These are phyloP conservation scores for Heliconius ethilla DNA, from an alignment of 2,888 invertebrate species.

Conservation along the genomic window DNA sequence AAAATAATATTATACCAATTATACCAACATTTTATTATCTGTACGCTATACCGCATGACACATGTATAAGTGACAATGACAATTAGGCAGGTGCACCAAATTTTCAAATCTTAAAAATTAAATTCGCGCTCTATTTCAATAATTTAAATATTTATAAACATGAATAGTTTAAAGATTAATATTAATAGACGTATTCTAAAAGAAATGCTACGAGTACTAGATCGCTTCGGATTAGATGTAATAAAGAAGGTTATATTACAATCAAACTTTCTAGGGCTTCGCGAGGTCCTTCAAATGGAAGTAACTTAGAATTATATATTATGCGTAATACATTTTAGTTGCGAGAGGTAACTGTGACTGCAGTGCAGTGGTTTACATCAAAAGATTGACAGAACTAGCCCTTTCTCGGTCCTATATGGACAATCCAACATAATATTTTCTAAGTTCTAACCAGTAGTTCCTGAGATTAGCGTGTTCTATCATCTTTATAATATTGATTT, in stretches of 20 bases:
- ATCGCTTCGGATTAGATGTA: not conserved
- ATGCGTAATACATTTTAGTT: not conserved
- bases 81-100: not conserved
- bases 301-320: not conserved
- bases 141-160: slow-evolving; percentile 2
- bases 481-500: not conserved
- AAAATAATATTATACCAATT: not conserved
- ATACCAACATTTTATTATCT: not conserved
- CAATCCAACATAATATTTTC: not conserved
- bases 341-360: not conserved
- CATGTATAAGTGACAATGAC: not conserved
- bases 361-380: not conserved
- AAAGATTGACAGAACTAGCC: not conserved
- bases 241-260: not conserved
- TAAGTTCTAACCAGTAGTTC: not conserved
- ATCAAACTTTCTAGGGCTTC: not conserved
- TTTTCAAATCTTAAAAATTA: not conserved
- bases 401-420: not conserved
- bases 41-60: not conserved
- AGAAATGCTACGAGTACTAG: not conserved
- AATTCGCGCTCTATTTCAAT: not conserved
- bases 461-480: not conserved
- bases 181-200: not conserved
- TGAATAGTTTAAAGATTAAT: not conserved
- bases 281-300: not conserved